These are phyloP conservation scores for Lophotriccus pileatus DNA, from an alignment of 2,797 vertebrate species.

Conservation along the genomic window DNA sequence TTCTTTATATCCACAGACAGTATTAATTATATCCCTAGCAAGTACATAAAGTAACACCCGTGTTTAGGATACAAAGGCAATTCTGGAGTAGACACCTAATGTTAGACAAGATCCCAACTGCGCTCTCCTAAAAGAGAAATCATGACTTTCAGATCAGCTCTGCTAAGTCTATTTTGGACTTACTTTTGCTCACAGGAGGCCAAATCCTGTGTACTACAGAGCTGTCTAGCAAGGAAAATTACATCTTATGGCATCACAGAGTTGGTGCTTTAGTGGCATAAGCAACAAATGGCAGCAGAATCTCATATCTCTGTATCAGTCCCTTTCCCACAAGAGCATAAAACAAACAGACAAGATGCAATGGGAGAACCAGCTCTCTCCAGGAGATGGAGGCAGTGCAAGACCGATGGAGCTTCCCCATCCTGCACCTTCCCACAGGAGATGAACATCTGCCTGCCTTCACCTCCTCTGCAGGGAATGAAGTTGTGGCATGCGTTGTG, in stretches of 20 bases:
- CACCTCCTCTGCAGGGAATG: not conserved
- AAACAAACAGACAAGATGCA: not conserved
- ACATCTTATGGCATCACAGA: not conserved
- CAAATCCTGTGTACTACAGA: not conserved
- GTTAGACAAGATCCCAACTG: not conserved
- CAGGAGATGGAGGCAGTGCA: not conserved
- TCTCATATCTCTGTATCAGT: not conserved
- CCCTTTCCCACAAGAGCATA: not conserved
- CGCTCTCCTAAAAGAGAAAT: not conserved
- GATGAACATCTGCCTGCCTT: not conserved
- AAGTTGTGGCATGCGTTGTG: not conserved
- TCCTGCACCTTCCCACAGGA: not conserved
- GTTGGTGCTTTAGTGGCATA: not conserved
- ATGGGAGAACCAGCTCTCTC: not conserved
- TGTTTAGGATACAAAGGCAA: not conserved
- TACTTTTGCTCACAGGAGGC: not conserved
- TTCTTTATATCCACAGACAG: not conserved
- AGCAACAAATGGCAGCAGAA: not conserved
- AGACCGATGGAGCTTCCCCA: not conserved
- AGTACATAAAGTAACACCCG: not conserved
- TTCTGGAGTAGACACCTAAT: not conserved
- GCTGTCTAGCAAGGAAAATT: not conserved
- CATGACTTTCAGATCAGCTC: not conserved
- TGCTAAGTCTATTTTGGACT: not conserved
- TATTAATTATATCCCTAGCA: not conserved